Percentiles rank a stretch among this genome's conserved stretches.
Conservation (phyloP, 2,888 invertebrate genomes). For the Agelastica alni region DNA sequence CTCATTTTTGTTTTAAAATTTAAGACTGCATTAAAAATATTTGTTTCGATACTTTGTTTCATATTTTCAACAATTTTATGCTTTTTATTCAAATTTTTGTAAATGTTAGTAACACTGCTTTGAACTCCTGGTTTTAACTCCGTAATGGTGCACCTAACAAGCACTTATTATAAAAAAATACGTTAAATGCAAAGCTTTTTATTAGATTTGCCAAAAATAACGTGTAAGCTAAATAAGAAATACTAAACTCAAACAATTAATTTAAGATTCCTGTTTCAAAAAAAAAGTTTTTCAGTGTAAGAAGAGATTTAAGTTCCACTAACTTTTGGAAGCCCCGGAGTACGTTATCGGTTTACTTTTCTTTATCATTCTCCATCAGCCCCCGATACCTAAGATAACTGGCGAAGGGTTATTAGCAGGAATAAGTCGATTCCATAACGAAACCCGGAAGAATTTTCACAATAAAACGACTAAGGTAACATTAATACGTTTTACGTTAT, state of each 20-base stretch:
- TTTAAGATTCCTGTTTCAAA: background rate
- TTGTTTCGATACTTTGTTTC: no score
- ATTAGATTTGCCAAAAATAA: no score
- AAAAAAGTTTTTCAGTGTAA: conserved; percentile 10
- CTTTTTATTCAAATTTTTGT: no score
- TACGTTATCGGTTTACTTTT: conserved; percentile 20
- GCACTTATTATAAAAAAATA: no score
- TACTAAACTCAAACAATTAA: background rate
- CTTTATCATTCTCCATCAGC: conserved; percentile 20
- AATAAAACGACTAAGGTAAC: conserved; percentile 1
- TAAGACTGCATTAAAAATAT: no score
- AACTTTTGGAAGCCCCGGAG: conserved; percentile 13
- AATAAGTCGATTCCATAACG: conserved; percentile 18
- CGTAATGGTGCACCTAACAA: no score
- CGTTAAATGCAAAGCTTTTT: no score
- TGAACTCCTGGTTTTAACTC: no score
- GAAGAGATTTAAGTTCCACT: background rate
- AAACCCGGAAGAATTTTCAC: conserved; percentile 18
- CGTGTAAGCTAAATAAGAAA: no score
- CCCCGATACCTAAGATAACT: conserved; percentile 13
- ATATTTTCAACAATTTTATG: no score
- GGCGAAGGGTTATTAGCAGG: conserved; percentile 18
- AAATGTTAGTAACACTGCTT: no score
- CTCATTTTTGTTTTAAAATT: no score
- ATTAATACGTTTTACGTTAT: conserved; percentile 10